phyloP scores from a whole-genome alignment of 2,888 invertebrate genomes.

The Stenichneumon culpator region DNA sequence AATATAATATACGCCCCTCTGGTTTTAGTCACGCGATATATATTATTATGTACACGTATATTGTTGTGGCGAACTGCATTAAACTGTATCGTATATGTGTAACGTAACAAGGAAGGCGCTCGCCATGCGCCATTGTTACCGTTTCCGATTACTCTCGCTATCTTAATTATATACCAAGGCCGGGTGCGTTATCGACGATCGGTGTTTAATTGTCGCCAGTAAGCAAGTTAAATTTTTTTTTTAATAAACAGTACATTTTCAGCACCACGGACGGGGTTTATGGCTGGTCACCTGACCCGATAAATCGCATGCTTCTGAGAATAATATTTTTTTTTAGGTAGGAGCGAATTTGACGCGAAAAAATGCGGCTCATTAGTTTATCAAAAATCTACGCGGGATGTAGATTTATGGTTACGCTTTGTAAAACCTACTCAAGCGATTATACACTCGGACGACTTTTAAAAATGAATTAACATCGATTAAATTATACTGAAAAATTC shows the following conservation, averaged over 20 bases:
- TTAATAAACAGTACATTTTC: slow-evolving; percentile 1
- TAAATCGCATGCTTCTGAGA: neutral
- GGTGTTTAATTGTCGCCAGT: slow-evolving; percentile 59
- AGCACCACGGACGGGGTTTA: neutral
- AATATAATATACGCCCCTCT: neutral
- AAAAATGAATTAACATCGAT: neutral
- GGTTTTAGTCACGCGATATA: neutral
- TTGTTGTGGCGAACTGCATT: neutral
- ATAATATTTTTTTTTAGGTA: neutral
- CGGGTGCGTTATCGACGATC: slow-evolving; percentile 56
- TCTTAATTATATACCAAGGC: slow-evolving; percentile 62
- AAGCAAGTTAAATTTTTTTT: slow-evolving; percentile 1
- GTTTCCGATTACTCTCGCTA: slow-evolving; percentile 61
- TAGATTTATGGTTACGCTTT: neutral
- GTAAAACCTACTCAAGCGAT: neutral
- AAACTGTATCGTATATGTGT: slow-evolving; percentile 24
- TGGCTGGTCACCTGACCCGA: neutral
- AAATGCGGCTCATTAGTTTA: neutral
- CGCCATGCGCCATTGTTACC: slow-evolving; percentile 57
- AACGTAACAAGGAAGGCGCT: neutral
- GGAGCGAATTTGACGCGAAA: neutral
- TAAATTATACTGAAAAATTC: neutral
- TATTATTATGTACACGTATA: neutral
- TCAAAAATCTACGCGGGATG: neutral
- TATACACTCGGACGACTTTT: neutral